Evolutionary conservation across 2,113 vertebrate genomes (phyloP).

Genomic region (Vidua chalybeata): DNA sequence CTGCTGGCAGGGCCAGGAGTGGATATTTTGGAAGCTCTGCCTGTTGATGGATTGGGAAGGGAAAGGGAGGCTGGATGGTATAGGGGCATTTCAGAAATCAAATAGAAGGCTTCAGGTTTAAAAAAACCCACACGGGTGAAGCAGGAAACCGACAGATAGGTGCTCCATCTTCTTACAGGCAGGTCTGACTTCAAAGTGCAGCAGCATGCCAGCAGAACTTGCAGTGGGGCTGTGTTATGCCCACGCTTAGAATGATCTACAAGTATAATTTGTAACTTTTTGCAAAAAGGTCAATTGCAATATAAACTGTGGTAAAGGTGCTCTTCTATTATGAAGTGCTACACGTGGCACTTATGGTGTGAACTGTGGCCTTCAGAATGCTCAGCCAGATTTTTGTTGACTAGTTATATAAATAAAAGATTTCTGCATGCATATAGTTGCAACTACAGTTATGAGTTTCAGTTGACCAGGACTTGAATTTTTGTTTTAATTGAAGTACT

Average conservation of each 20-base stretch:
- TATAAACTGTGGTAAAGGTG: neutral
- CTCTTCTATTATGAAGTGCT: rapidly evolving
- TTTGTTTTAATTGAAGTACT: neutral
- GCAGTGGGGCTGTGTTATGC: neutral
- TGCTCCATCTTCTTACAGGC: neutral
- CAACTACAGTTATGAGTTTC: rapidly evolving
- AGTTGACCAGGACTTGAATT: neutral
- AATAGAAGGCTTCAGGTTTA: neutral
- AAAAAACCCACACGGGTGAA: neutral
- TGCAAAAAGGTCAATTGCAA: neutral
- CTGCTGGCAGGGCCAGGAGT: neutral
- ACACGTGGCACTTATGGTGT: rapidly evolving
- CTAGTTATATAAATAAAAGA: neutral
- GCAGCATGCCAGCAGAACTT: neutral
- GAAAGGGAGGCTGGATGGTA: neutral
- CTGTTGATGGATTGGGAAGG: neutral
- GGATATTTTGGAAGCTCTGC: neutral
- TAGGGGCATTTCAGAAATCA: neutral
- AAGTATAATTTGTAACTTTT: neutral
- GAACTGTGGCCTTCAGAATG: neutral
- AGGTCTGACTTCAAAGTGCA: neutral
- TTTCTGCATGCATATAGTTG: neutral
- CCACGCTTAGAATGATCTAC: neutral
- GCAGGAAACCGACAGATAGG: neutral
- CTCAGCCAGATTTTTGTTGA: neutral